These are phyloP conservation scores for Spheniscus humboldti DNA, from an alignment of 2,797 vertebrate species.

Conservation along the genomic window DNA sequence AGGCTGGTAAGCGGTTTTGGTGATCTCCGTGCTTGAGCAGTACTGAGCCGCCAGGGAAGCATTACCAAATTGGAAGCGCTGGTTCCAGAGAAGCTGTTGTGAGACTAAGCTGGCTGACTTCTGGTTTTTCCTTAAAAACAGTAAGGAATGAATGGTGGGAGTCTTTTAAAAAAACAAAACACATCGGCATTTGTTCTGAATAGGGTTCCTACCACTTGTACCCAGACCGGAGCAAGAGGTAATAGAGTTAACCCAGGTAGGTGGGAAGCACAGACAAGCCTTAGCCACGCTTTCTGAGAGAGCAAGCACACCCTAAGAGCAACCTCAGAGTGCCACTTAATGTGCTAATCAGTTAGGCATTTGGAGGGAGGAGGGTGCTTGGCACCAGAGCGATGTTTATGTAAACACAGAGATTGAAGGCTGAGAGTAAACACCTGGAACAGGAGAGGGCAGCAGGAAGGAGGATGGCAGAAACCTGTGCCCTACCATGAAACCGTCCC, in stretches of 20 bases:
- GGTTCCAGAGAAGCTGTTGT: background rate
- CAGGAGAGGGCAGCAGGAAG: background rate
- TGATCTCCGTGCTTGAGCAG: background rate
- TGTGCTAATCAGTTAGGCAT: accelerated
- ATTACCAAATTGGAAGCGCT: background rate
- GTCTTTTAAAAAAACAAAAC: background rate
- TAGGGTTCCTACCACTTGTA: background rate
- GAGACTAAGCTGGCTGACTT: background rate
- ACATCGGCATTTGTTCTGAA: background rate
- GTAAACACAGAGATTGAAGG: background rate
- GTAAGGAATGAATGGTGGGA: background rate
- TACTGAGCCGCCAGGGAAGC: background rate
- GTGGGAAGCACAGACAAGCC: background rate
- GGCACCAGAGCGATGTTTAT: background rate
- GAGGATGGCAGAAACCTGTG: background rate
- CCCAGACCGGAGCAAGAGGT: background rate
- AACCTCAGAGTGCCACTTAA: background rate
- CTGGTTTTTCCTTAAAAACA: background rate
- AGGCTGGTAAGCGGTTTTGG: background rate
- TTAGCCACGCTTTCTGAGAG: background rate
- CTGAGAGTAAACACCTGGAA: background rate
- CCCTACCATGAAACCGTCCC: accelerated
- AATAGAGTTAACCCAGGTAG: background rate
- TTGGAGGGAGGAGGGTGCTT: background rate
- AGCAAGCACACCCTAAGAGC: background rate